Conservation (phyloP, 2,113 vertebrate genomes). For the Tragelaphus scriptus region DNA sequence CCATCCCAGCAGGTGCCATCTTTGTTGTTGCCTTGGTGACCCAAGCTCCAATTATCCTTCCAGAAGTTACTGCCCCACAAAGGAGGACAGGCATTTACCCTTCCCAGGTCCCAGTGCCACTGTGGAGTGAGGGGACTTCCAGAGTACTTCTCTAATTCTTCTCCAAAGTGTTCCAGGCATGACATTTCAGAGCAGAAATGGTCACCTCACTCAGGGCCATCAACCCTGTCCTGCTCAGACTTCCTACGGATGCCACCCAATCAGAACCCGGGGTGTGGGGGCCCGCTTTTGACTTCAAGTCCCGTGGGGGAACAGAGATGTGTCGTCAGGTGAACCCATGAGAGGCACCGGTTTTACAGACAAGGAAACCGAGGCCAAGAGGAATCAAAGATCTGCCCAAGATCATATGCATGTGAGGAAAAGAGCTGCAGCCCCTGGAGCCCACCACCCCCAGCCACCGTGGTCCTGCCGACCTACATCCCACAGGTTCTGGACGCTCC, state of each 20-base stretch:
- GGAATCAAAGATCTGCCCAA: background rate
- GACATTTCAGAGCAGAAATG: background rate
- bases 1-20: background rate
- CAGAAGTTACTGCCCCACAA: background rate
- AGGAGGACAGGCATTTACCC: background rate
- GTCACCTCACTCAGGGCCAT: rapidly evolving
- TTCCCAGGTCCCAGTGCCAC: rapidly evolving
- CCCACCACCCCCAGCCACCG: rapidly evolving
- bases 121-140: rapidly evolving
- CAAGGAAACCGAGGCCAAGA: background rate
- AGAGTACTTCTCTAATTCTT: background rate
- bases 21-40: background rate
- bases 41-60: background rate
- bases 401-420: rapidly evolving
- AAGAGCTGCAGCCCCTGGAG: background rate
- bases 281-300: background rate
- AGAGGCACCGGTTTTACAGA: background rate
- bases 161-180: too few species aligned
- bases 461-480: rapidly evolving
- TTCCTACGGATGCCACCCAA: rapidly evolving
- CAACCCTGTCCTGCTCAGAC: background rate
- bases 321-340: background rate
- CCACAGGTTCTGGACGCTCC: background rate
- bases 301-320: too few species aligned
- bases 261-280: background rate